These are phyloP conservation scores for Eumacrocentrus americanus DNA, from an alignment of 2,888 invertebrate species.

Conservation along the genomic window DNA sequence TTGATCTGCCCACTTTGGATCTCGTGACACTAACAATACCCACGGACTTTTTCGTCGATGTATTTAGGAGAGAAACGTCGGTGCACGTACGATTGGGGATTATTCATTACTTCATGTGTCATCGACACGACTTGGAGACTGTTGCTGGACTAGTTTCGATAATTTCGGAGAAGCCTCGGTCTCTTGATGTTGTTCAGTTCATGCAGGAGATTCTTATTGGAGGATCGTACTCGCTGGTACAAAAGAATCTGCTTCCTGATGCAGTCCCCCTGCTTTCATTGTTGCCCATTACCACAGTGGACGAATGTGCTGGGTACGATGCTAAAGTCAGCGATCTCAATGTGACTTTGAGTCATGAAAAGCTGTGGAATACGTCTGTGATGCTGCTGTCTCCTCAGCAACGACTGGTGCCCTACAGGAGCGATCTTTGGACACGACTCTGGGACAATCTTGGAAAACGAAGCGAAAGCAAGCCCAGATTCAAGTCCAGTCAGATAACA, in stretches of 20 bases:
- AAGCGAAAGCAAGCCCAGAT: slow-evolving; percentile 68
- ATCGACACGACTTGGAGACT: slow-evolving; percentile 76
- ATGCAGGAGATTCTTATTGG: slow-evolving; percentile 84
- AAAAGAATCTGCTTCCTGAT: slow-evolving; percentile 75
- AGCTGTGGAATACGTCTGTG: slow-evolving; percentile 80
- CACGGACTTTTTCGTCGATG: slow-evolving; percentile 71
- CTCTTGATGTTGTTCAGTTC: slow-evolving; percentile 70
- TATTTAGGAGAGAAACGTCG: slow-evolving; percentile 72
- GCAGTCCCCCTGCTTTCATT: slow-evolving; percentile 72
- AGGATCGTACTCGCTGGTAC: slow-evolving; percentile 74
- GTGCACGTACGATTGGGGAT: slow-evolving; percentile 79
- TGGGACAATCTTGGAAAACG: slow-evolving; percentile 75
- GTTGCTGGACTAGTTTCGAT: slow-evolving; percentile 75
- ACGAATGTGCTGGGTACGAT: slow-evolving; percentile 67
- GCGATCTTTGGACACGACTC: slow-evolving; percentile 82
- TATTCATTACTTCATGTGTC: slow-evolving; percentile 81
- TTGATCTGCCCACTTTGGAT: slow-evolving; percentile 76
- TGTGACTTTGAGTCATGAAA: slow-evolving; percentile 75
- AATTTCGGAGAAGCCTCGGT: slow-evolving; percentile 68
- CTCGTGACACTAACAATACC: slow-evolving; percentile 72
- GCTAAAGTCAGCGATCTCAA: slow-evolving; percentile 68
- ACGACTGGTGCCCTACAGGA: slow-evolving; percentile 79
- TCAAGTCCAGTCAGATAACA: slow-evolving; percentile 73
- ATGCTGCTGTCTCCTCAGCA: slow-evolving; percentile 85
- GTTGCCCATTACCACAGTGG: slow-evolving; percentile 73